A percentile compares a stretch with the other conserved stretches of the same genome.
These are phyloP conservation scores for Cinara cedri DNA, from an alignment of 2,888 invertebrate species.

Conservation along the genomic window DNA sequence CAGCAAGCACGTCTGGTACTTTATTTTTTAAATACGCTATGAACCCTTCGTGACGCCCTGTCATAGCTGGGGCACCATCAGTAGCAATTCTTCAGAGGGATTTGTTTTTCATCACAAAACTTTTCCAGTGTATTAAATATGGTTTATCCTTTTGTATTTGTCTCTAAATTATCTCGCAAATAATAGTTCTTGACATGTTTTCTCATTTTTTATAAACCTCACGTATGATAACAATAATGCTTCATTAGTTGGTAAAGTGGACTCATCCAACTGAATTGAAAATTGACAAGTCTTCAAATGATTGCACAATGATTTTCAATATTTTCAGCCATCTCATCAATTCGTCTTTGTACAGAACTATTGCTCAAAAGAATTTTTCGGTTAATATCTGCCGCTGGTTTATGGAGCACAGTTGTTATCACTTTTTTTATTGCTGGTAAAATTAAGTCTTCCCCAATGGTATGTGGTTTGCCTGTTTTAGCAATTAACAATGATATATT, in stretches of 20 bases:
- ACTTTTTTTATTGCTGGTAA: too few species aligned
- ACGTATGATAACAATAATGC: slow-evolving; percentile 61
- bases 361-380: too few species aligned
- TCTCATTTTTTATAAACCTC: slow-evolving; percentile 60
- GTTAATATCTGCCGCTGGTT: too few species aligned
- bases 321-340: slow-evolving; percentile 43
- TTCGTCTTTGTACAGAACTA: slow-evolving; percentile 48
- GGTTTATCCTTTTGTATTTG: slow-evolving; percentile 58
- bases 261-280: slow-evolving; percentile 60
- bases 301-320: slow-evolving; percentile 12
- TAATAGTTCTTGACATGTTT: slow-evolving; percentile 60
- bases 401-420: too few species aligned
- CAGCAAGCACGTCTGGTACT: slow-evolving; percentile 45
- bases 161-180: slow-evolving; percentile 59
- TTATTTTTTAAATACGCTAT: slow-evolving; percentile 35
- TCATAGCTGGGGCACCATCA: slow-evolving; percentile 44
- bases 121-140: slow-evolving; percentile 7
- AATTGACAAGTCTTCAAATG: slow-evolving; percentile 19
- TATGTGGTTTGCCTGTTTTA: too few species aligned
- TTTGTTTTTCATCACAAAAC: too few species aligned
- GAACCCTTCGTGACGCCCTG: slow-evolving; percentile 45
- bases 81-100: slow-evolving; percentile 36
- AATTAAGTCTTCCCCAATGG: too few species aligned
- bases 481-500: too few species aligned
- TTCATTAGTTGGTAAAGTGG: slow-evolving; percentile 60